Percentiles rank a stretch among this genome's conserved stretches.
Conservation (phyloP, 1,140 invertebrate genomes). For the Acromyrmex echinatior region DNA sequence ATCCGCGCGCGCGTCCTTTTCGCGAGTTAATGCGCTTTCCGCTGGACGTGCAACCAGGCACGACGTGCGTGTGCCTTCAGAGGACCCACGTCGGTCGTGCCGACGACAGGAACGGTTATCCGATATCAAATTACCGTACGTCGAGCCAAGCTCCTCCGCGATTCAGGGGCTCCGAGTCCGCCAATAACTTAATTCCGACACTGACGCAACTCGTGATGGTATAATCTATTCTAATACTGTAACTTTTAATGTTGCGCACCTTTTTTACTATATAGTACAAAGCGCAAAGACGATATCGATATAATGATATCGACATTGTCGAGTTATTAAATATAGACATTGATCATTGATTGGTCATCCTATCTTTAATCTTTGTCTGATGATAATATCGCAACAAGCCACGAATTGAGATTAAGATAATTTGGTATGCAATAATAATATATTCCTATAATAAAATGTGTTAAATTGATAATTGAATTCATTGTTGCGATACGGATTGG, state of each 20-base stretch:
- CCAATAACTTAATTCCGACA: slow-evolving; percentile 69
- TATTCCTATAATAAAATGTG: neutral
- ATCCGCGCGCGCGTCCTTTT: slow-evolving; percentile 59
- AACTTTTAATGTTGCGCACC: too few species aligned
- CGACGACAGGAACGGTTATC: slow-evolving; percentile 68
- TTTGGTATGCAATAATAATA: neutral
- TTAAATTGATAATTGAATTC: too few species aligned
- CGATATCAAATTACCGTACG: slow-evolving; percentile 75
- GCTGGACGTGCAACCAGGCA: slow-evolving; percentile 49
- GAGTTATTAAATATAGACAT: too few species aligned
- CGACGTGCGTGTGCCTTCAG: slow-evolving; percentile 56
- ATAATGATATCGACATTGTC: too few species aligned
- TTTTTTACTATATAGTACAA: too few species aligned
- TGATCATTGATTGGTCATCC: neutral
- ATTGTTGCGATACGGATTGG: too few species aligned
- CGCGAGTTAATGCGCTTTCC: slow-evolving; percentile 58
- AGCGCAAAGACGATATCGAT: too few species aligned
- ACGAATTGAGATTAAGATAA: slow-evolving; percentile 17
- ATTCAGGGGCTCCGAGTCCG: slow-evolving; percentile 44
- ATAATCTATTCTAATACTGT: slow-evolving; percentile 46
- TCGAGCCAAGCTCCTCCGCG: slow-evolving; percentile 66
- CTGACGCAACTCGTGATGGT: slow-evolving; percentile 66
- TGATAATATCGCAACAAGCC: slow-evolving; percentile 26
- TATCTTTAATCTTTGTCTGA: slow-evolving; percentile 8
- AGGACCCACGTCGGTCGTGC: slow-evolving; percentile 35